phyloP scores from a whole-genome alignment of 2,113 vertebrate species.

The Megaceryle maxima region DNA sequence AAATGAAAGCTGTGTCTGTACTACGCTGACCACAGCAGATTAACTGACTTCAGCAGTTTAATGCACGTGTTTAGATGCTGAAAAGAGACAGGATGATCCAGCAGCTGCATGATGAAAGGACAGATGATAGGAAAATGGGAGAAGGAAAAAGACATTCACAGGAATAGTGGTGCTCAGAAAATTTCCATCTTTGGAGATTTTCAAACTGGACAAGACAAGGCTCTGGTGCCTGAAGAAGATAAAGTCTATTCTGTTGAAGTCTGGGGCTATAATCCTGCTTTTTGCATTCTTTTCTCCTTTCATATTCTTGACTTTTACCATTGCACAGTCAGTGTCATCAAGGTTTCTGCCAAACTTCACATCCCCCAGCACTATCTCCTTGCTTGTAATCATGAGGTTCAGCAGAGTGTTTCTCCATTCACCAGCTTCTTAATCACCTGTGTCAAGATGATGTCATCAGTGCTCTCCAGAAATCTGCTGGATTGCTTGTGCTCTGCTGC shows the following conservation, averaged over 20 bases:
- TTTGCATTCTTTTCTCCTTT: background rate
- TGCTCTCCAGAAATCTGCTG: background rate
- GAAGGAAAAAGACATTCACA: background rate
- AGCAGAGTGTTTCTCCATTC: background rate
- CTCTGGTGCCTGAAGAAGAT: background rate
- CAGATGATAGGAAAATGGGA: background rate
- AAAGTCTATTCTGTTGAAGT: background rate
- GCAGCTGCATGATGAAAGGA: background rate
- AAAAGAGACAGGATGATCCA: background rate
- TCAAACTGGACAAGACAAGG: background rate
- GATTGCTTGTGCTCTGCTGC: background rate
- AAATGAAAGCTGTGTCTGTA: background rate
- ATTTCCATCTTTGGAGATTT: background rate
- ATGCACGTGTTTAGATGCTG: background rate
- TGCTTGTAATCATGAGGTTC: background rate
- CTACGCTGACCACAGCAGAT: background rate
- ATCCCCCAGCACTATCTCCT: background rate
- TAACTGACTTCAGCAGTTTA: background rate
- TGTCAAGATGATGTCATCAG: background rate
- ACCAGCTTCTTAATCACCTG: background rate
- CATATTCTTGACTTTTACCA: background rate
- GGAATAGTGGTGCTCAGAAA: background rate
- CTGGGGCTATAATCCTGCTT: background rate
- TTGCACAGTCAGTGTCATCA: background rate
- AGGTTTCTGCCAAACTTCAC: background rate